Evolutionary conservation across 2,888 invertebrate species (phyloP), one percentile per base, ranked within the genome.

Genomic region (Paralinhomoeus sp.): DNA sequence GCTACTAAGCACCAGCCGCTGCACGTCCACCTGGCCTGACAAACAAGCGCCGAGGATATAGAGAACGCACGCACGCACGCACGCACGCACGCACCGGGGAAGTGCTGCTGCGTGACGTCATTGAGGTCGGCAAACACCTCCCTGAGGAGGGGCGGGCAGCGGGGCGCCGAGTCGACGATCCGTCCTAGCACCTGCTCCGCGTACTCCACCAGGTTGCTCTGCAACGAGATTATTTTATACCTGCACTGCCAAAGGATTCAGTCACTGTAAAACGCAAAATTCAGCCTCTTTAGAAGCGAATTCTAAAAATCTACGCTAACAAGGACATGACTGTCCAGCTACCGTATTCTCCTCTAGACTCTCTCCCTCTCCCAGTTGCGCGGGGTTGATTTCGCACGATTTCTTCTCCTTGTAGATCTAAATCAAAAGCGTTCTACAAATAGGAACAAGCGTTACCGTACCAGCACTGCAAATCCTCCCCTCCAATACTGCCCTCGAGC

Each of bases 381-480:
- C 40, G 22, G 60, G 60, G 41, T 60, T 58, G 37, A 60, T 54
- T 47, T 60, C 60, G 42, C 60, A 60, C 38, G 52, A 53, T 43
- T 54, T 53, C 20, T 51, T 46, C 40, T 60, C 60, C 40, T 52
- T 51, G 52, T 51, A 59, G 33, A 58, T 58, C 57, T 57, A 41
- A 41, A 51, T 43, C 9, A 36, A 36, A n/a, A 13, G 18, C 5
- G n/a, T n/a, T n/a, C n/a, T n/a, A n/a, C n/a, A n/a, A n/a, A n/a
- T n/a, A n/a, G n/a, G n/a, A n/a, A n/a, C n/a, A n/a, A n/a, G n/a
- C n/a, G n/a, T n/a, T n/a, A n/a, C n/a, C n/a, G n/a, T n/a, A n/a
- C n/a, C n/a, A n/a, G n/a, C n/a, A n/a, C n/a, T n/a, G n/a, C n/a
- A n/a, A n/a, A n/a, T n/a, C n/a, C n/a, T n/a, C n/a, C n/a, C n/a